Base-by-base conservation (phyloP, 2,888 invertebrate species). In the Prosapia bicincta region DNA sequence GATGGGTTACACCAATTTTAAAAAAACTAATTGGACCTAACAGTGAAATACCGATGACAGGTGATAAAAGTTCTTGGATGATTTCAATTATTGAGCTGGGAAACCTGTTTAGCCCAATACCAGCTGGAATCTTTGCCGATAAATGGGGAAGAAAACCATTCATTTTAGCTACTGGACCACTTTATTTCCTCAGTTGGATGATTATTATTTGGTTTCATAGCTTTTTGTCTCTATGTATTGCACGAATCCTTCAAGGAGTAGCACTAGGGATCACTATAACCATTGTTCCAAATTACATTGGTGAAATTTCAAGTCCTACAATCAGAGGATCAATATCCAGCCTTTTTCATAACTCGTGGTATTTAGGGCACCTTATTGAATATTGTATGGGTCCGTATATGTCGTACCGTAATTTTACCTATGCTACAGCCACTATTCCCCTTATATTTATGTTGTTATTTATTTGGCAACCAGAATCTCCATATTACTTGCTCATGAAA, bases 121-220 rank as follows among this genome's bases (percentile, higher is more conserved):
- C 79, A 1, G 71, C 78, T 28, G 78, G 77, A 26, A 72, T 77
- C 15, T 26, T 79, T 6, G 76, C 76, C n/a, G 78, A 79, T 73
- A 65, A 78, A 54, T 78, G 28, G 32, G 81, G 81, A 1, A 74
- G 81, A 32, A 80, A 80, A 70, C 75, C 79, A 6, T 54, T 76
- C 32, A 77, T 81, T 23, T 77, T 80, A 32, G 54, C 76, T 20
- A 78, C 79, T 0, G 79, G 78, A 5, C 80, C 80, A 10, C 66
- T 81, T 43, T 78, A 74, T 70, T 38, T 81, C 9, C 38, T 78
- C 10, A 77, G 79, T 9, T 81, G 81, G 81, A 28, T 80, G 6
- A 69, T 81, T 13, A 74, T 80, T 20, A 71, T 81, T 3, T 73
- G 70, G 7, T 79, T 79, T 25, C 76, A 80, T 25, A 70, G 26